Percentiles rank a stretch among this genome's conserved stretches.
These are phyloP conservation scores for Crotalus tigris DNA, from an alignment of 2,113 vertebrate species.

Conservation along the genomic window DNA sequence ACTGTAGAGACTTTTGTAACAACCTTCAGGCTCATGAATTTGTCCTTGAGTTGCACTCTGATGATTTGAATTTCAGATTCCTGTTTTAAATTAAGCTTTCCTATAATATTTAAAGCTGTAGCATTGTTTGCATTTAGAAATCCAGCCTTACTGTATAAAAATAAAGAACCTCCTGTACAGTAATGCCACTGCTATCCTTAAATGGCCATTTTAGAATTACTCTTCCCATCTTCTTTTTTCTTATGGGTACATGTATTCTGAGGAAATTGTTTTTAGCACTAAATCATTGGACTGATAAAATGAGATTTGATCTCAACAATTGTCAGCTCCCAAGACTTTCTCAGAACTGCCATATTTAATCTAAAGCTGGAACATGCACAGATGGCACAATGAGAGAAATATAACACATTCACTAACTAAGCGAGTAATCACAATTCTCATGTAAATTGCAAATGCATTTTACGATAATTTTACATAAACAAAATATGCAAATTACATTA, in stretches of 20 bases:
- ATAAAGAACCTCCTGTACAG: not conserved
- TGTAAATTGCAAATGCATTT: slow-evolving; percentile 22
- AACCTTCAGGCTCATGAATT: not conserved
- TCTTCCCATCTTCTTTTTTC: not conserved
- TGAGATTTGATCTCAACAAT: not conserved
- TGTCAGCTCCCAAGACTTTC: not conserved
- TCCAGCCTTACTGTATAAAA: not conserved
- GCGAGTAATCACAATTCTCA: slow-evolving; percentile 20
- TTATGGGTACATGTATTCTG: not conserved
- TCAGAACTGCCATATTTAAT: slow-evolving; percentile 3
- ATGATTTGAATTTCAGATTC: not conserved
- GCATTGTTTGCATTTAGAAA: not conserved
- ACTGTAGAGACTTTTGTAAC: not conserved
- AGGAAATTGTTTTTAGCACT: not conserved
- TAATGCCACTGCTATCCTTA: not conserved
- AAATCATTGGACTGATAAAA: not conserved
- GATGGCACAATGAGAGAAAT: slow-evolving; percentile 1
- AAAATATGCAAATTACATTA: slow-evolving; percentile 8
- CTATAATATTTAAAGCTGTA: not conserved
- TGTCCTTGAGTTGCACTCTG: not conserved
- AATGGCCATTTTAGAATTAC: not conserved
- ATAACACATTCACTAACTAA: slow-evolving; percentile 9
- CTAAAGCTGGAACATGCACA: slow-evolving; percentile 18
- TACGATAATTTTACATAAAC: slow-evolving; percentile 12
- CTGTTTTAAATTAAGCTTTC: not conserved